Percentiles rank a stretch among this genome's conserved stretches.
Evolutionary conservation across 2,888 invertebrate genomes (phyloP).

Genomic region (Alviniconcha strummeri): DNA sequence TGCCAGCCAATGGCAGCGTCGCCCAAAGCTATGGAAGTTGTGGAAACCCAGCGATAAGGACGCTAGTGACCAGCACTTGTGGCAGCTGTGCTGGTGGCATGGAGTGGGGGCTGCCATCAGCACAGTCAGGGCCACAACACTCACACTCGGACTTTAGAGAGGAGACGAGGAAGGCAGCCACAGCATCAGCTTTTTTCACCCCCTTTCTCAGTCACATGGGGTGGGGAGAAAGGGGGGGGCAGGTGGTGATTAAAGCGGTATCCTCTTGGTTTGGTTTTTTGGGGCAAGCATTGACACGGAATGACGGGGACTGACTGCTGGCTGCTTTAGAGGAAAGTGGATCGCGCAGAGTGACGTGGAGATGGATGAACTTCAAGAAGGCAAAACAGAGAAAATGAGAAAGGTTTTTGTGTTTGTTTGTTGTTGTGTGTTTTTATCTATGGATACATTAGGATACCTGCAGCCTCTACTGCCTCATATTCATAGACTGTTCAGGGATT

Average conservation of each 20-base stretch:
- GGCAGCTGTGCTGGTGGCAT: not conserved
- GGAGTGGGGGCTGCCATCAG: not conserved
- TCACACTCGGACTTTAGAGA: not conserved
- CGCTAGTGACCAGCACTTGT: not conserved
- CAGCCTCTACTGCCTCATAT: conserved; percentile 4
- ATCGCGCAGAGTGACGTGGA: not conserved
- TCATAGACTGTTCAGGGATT: conserved; percentile 10
- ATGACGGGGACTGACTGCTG: not conserved
- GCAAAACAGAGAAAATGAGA: not conserved
- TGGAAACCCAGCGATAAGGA: conserved; percentile 61
- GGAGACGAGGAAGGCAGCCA: conserved; percentile 17
- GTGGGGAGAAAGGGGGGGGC: not conserved
- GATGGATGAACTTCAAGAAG: not conserved
- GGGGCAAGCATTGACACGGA: not conserved
- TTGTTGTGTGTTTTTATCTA: not conserved
- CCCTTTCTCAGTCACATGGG: too few relatives aligned
- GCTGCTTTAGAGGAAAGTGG: not conserved
- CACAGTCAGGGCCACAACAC: not conserved
- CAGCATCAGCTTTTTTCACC: not conserved
- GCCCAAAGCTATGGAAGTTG: conserved; percentile 62
- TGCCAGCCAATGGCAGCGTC: conserved; percentile 59
- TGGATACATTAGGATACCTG: not conserved
- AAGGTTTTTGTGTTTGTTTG: not conserved
- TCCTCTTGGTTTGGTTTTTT: not conserved
- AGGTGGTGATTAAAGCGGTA: not conserved